A percentile compares a stretch with the other conserved stretches of the same genome.
phyloP scores from a whole-genome alignment of 2,888 invertebrate species.

The Glaucopsyche alexis region DNA sequence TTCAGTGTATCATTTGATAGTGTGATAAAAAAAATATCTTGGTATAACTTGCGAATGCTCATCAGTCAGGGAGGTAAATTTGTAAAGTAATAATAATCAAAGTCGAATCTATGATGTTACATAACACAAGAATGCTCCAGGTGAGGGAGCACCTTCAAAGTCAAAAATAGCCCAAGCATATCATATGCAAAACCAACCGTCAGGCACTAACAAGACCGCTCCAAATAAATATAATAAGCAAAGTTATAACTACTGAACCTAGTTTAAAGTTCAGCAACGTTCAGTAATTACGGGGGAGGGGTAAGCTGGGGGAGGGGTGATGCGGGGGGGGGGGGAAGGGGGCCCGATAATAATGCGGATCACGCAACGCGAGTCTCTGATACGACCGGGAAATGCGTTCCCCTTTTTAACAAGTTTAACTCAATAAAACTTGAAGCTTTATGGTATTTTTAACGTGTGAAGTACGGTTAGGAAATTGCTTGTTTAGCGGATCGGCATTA shows the following conservation, averaged over 20 bases:
- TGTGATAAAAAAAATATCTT: no score
- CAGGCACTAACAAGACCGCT: slow-evolving; percentile 2
- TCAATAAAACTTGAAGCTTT: slow-evolving; percentile 7
- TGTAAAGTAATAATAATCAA: no score
- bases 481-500: neutral
- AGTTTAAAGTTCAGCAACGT: slow-evolving; percentile 17
- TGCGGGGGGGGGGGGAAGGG: slow-evolving; percentile 29
- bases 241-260: slow-evolving; percentile 19
- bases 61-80: no score
- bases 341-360: slow-evolving; percentile 47
- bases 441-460: slow-evolving; percentile 30
- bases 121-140: no score
- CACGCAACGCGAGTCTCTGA: slow-evolving; percentile 45
- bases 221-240: slow-evolving; percentile 19
- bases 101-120: no score
- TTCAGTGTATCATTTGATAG: no score
- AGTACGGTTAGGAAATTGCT: neutral
- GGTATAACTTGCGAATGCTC: no score
- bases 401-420: slow-evolving; percentile 23
- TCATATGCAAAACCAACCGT: neutral
- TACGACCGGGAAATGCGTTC: slow-evolving; percentile 21
- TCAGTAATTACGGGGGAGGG: slow-evolving; percentile 29
- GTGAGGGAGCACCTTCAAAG: no score
- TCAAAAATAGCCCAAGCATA: neutral
- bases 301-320: slow-evolving; percentile 27